These are phyloP conservation scores for Hippocampus kuda DNA, from an alignment of 2,797 vertebrate genomes.

Conservation along the genomic window DNA sequence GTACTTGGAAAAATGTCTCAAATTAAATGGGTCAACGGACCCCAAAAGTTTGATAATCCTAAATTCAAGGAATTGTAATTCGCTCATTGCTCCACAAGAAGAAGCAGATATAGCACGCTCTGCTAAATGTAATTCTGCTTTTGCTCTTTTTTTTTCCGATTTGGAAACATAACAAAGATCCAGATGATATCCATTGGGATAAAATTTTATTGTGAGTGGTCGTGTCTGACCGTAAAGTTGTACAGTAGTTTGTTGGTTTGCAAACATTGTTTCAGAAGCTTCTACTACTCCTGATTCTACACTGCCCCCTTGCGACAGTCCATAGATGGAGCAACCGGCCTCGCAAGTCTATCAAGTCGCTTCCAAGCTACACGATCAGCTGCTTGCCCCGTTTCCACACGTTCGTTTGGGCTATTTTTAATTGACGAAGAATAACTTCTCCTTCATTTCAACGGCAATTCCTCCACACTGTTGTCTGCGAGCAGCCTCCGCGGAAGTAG, in stretches of 20 bases:
- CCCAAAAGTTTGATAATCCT: no score
- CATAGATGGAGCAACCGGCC: background rate
- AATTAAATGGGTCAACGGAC: no score
- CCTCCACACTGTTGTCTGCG: background rate
- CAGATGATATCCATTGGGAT: no score
- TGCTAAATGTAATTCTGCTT: no score
- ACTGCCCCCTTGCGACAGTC: background rate
- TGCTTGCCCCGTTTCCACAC: background rate
- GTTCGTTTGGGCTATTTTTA: background rate
- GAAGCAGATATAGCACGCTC: no score
- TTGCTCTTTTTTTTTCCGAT: no score
- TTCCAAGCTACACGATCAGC: background rate
- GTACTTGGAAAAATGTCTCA: no score
- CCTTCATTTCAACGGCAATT: background rate
- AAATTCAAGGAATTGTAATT: no score
- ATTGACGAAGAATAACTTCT: background rate
- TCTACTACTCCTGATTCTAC: background rate
- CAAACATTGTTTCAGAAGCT: background rate
- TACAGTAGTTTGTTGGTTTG: background rate
- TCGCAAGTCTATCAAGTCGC: background rate
- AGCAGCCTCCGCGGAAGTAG: constrained; percentile 5
- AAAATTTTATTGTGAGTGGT: background rate
- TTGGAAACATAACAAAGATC: no score
- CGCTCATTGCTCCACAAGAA: no score
- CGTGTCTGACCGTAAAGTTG: background rate